A percentile compares a stretch with the other conserved stretches of the same genome.
phyloP scores from a whole-genome alignment of 1,140 invertebrate genomes.

The Belonocnema kinseyi region DNA sequence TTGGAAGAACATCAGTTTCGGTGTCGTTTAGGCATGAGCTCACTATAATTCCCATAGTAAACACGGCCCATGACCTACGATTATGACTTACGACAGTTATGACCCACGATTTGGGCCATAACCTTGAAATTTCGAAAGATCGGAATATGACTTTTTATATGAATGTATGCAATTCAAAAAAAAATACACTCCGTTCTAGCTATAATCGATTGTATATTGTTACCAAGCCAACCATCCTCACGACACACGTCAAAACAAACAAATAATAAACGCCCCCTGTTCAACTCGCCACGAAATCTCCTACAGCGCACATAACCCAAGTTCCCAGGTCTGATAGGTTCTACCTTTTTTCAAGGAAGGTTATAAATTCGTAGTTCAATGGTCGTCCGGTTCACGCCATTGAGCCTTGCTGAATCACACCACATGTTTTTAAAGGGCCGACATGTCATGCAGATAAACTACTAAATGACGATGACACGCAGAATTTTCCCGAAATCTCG shows the following conservation, averaged over 20 bases:
- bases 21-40: conserved; percentile 84
- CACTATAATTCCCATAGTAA: conserved; percentile 84
- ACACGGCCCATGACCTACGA: conserved; percentile 49
- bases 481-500: background rate
- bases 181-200: conserved; percentile 33
- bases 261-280: conserved; percentile 49
- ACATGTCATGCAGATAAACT: background rate
- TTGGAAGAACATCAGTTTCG: conserved; percentile 74
- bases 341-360: background rate
- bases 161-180: background rate
- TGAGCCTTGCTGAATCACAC: background rate
- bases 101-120: conserved; percentile 1
- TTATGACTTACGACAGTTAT: conserved; percentile 14
- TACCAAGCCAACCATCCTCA: conserved; percentile 72
- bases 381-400: conserved; percentile 7
- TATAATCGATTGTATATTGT: conserved; percentile 70
- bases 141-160: background rate
- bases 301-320: conserved; percentile 38
- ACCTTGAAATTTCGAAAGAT: background rate
- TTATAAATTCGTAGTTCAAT: conserved; percentile 1
- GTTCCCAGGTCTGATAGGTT: background rate
- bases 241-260: conserved; percentile 70
- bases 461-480: background rate
- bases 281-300: conserved; percentile 19
- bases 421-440: background rate